Base-by-base conservation (phyloP, 2,797 vertebrate genomes). In the Cyclopterus lumpus region DNA sequence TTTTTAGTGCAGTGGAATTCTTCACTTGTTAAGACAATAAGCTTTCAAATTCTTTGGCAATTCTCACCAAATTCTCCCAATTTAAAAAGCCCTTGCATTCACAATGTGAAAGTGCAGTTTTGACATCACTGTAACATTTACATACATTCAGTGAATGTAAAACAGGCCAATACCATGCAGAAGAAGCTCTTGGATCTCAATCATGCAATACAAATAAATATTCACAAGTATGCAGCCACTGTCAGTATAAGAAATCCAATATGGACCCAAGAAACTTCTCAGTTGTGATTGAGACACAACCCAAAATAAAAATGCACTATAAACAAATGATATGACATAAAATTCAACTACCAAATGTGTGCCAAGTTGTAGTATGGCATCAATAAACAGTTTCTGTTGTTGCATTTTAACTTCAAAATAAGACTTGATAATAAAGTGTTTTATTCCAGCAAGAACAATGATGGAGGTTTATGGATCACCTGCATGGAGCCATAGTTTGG, bases 141-240 rank as follows among this genome's bases (percentile, higher is more conserved):
- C 82, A 69, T 90, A 91, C 90, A 93, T 91, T 92, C 90, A 82
- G 44, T 63, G 73, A 86, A 80, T 85, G 79, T 88, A 86, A 79
- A 85, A 51, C 67, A 73, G 74, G 55, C 36, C 8, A 72, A 82
- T 54, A 55, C n/a, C 83, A 88, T 86, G 88, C 90, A 87, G 71
- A 84, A 87, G 72, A 84, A 85, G 70, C 78, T 81, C 82, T 84
- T 78, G 67, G 73, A 83, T 82, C 67, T 79, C 60, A 54, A 2
- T 73, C 88, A 88, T 92, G 89, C 88, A 84, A 66, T 34, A 85
- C 14, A 80, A 82, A 88, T 84, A 87, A 89, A 85, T 81, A 83
- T 38, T 53, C 67, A 81, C 60, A 59, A 72, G 30, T 74, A 46
- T 40, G 70, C 67, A 80, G 73, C 53, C 77, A 48, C 48, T 76